Conservation (phyloP, 2,113 vertebrate genomes). For the Periophthalmus modestus region DNA sequence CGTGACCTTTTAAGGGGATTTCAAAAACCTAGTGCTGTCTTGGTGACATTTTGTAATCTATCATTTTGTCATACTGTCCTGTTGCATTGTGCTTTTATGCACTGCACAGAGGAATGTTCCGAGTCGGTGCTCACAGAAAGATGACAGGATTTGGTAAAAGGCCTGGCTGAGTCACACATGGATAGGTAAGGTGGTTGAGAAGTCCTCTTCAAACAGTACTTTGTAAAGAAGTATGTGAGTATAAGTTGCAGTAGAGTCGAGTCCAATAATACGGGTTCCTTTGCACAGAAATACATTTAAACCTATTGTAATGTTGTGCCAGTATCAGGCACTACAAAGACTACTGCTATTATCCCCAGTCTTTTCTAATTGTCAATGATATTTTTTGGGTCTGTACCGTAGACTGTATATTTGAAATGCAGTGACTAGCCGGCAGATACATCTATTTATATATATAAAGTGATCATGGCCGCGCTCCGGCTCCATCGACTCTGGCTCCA, state of each 20-base stretch:
- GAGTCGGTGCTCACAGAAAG: not conserved
- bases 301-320: not conserved
- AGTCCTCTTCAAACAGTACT: not conserved
- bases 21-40: constrained; percentile 20
- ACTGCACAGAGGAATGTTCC: not conserved
- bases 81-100: constrained; percentile 10
- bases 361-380: no score
- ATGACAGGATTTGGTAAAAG: constrained; percentile 1
- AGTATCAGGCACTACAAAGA: no score
- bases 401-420: no score
- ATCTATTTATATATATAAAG: no score
- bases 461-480: no score
- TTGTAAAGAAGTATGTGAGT: not conserved
- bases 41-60: constrained; percentile 31
- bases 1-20: constrained; percentile 43
- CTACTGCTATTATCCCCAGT: no score
- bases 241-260: no score
- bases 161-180: not conserved
- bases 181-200: not conserved
- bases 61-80: constrained; percentile 21
- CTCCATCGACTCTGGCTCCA: no score
- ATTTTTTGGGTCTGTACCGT: no score
- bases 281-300: no score
- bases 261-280: no score
- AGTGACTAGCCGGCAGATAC: no score